phyloP scores from a whole-genome alignment of 2,888 invertebrate species.

The Oligia strigilis region DNA sequence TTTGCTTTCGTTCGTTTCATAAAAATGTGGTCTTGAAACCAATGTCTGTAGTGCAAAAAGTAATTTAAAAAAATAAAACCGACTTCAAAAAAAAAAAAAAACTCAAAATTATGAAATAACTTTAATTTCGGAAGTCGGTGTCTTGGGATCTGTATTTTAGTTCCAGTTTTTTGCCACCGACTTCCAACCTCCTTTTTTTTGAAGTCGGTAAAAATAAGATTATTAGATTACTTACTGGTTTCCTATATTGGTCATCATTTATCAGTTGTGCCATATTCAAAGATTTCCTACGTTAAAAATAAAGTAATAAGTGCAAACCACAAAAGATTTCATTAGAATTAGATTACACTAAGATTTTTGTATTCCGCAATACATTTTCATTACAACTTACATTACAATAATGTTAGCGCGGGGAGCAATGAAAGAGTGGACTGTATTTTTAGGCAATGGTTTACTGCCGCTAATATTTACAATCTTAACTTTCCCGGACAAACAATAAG shows the following conservation, averaged over 20 bases:
- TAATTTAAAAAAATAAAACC: no score
- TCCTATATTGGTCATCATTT: background rate
- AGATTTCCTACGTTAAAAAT: slow-evolving; percentile 1
- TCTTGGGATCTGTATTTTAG: no score
- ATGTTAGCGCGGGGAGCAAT: no score
- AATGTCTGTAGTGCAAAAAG: background rate
- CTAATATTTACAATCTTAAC: no score
- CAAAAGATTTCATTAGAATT: background rate
- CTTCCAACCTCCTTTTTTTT: no score
- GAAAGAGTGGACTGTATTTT: no score
- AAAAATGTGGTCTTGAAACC: background rate
- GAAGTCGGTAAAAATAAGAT: background rate
- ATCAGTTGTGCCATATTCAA: background rate
- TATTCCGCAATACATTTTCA: background rate
- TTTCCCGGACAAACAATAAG: no score
- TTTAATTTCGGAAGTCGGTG: no score
- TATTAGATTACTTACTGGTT: slow-evolving; percentile 12
- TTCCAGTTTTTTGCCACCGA: no score
- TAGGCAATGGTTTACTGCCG: no score
- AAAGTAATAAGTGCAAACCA: background rate
- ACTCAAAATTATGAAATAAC: no score
- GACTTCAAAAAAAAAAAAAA: no score
- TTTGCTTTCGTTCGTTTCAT: background rate
- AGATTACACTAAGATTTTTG: background rate
- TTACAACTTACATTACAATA: background rate